These are phyloP conservation scores for Pipistrellus pipistrellus DNA, from an alignment of 2,797 vertebrate genomes.

Conservation along the genomic window DNA sequence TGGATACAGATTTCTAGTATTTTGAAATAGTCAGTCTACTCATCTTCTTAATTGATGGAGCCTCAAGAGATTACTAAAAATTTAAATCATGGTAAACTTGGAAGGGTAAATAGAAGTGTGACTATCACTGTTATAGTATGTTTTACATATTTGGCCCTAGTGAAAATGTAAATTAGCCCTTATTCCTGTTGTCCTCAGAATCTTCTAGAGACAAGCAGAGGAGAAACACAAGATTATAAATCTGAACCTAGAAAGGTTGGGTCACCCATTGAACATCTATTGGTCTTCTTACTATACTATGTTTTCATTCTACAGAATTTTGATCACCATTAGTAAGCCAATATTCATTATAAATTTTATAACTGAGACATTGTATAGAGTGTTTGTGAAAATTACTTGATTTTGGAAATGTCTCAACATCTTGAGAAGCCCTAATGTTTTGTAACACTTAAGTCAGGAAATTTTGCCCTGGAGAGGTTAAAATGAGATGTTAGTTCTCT, in stretches of 20 bases:
- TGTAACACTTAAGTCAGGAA: background rate
- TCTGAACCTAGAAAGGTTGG: background rate
- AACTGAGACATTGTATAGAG: background rate
- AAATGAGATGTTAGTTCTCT: background rate
- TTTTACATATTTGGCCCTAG: background rate
- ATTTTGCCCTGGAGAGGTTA: background rate
- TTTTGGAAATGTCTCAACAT: background rate
- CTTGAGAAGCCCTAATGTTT: background rate
- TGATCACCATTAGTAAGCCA: background rate
- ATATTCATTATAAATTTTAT: background rate
- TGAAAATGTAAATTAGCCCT: background rate
- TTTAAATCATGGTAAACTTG: background rate
- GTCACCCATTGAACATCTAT: background rate
- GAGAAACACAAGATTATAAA: background rate
- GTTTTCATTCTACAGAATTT: conserved; percentile 37
- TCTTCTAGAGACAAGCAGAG: background rate
- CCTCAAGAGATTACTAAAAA: conserved; percentile 7
- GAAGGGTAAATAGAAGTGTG: conserved; percentile 25
- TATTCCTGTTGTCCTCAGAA: background rate
- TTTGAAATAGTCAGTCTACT: background rate
- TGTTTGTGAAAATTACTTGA: background rate
- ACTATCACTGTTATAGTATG: background rate
- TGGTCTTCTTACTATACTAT: background rate
- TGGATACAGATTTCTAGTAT: background rate
- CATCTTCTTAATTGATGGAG: background rate